Percentiles rank a stretch among this genome's conserved stretches.
These are phyloP conservation scores for Amphibalanus amphitrite DNA, from an alignment of 1,140 invertebrate genomes.

Conservation along the genomic window DNA sequence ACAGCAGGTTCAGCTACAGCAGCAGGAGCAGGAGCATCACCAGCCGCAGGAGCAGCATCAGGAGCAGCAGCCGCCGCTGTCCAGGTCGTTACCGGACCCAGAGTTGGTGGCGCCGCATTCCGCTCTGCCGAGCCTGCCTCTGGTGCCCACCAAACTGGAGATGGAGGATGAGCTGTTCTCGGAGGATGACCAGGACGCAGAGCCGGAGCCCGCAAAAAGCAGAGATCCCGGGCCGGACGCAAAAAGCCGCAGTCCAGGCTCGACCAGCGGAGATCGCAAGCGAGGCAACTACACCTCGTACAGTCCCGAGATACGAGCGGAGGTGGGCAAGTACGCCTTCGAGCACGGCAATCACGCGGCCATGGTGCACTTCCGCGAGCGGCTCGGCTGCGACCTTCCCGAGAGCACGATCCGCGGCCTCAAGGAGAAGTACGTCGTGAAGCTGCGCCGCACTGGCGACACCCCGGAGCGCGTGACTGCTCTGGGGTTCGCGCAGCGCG, in stretches of 20 bases:
- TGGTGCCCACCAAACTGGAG: not conserved
- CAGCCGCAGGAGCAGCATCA: slow-evolving; percentile 4
- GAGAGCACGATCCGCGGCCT: slow-evolving; percentile 27
- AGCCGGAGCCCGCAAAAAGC: too few species aligned
- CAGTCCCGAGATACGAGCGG: slow-evolving; percentile 26
- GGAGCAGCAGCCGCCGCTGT: slow-evolving; percentile 1
- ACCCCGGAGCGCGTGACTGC: slow-evolving; percentile 20
- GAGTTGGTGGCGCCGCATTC: too few species aligned
- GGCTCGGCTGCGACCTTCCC: slow-evolving; percentile 24
- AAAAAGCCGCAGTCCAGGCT: not conserved
- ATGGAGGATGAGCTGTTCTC: slow-evolving; percentile 14
- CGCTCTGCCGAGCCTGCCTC: not conserved
- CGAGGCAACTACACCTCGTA: slow-evolving; percentile 25
- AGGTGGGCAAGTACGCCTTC: slow-evolving; percentile 26
- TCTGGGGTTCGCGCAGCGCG: slow-evolving; percentile 24
- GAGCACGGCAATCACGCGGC: slow-evolving; percentile 26
- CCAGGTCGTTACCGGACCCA: slow-evolving; percentile 3
- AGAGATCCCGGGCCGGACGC: slow-evolving; percentile 6
- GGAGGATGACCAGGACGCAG: slow-evolving; percentile 8
- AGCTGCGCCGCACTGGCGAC: slow-evolving; percentile 17
- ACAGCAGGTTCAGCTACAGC: not conserved
- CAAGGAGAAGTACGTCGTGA: slow-evolving; percentile 25
- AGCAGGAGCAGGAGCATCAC: slow-evolving; percentile 5
- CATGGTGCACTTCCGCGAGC: slow-evolving; percentile 23
- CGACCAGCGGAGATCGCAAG: slow-evolving; percentile 7